Conservation (phyloP, 2,797 vertebrate genomes). For the Lateolabrax maculatus region DNA sequence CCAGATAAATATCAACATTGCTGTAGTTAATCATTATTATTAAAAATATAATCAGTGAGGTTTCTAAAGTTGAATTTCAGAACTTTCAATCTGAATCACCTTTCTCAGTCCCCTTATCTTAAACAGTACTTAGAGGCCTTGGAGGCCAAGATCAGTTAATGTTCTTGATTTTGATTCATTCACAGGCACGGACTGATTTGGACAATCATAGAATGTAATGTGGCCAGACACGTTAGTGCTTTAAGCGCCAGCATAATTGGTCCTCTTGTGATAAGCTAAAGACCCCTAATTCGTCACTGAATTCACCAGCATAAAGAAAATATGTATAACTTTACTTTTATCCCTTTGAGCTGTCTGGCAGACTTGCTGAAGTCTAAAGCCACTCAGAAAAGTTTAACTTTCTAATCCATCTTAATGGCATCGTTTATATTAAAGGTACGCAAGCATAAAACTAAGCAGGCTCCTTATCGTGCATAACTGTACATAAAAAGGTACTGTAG, state of each 20-base stretch:
- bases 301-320: slow-evolving; percentile 3
- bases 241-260: slow-evolving; percentile 25
- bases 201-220: slow-evolving; percentile 9
- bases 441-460: not conserved
- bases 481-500: not conserved
- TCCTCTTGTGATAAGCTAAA: slow-evolving; percentile 27
- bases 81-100: not conserved
- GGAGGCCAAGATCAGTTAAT: slow-evolving; percentile 17
- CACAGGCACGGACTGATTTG: slow-evolving; percentile 16
- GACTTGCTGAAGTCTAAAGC: slow-evolving; percentile 4
- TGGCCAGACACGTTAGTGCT: slow-evolving; percentile 15
- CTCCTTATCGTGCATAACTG: slow-evolving; percentile 1
- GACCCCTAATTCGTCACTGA: slow-evolving; percentile 4
- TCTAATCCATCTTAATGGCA: not conserved
- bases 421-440: slow-evolving; percentile 10
- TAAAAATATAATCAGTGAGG: not conserved
- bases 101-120: slow-evolving; percentile 3
- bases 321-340: slow-evolving; percentile 8
- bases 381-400: slow-evolving; percentile 14
- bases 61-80: slow-evolving; percentile 1
- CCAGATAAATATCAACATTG: not conserved
- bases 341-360: slow-evolving; percentile 2
- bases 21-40: not conserved
- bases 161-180: slow-evolving; percentile 39
- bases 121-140: not conserved